Base-by-base conservation (phyloP, 2,888 invertebrate genomes). In the Aleiodes testaceus region DNA sequence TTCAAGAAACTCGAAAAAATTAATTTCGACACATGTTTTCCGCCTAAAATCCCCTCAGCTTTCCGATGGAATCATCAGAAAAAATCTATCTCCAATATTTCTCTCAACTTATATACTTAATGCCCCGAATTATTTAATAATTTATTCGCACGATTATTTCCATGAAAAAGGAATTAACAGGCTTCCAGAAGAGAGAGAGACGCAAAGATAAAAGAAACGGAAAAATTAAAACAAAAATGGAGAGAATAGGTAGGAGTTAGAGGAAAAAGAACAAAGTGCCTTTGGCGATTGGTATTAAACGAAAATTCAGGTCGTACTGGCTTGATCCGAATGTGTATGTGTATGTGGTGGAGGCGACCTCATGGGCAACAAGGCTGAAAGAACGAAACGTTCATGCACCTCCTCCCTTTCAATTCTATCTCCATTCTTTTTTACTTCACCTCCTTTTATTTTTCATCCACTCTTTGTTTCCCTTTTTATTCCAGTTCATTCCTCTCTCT, bases 241-340 rank as follows among this genome's bases (percentile, higher is more conserved):
- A 30, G 65, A 61, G 44, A 65, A 22, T 30, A 30, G n/a, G 18
- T 44, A 52, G 52, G 30, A 36, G 36, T 36, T 36, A 36, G 11
- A 2, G 11, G 36, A 36, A 36, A 36, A 36, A 36, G 36, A 36
- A 9, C 9, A 11, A 44, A 69, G 59, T 52, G 59, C 59, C 64
- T 47, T 30, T 30, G 50, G 47, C 66, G 52, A 69, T 69, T 69
- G 59, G 70, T 49, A 70, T 70, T 66, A 65, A 59, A 50, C 69
- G 63, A 59, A 70, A 70, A 70, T 55, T 66, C 66, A 66, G 66
- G 66, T 63, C 61, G 66, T 71, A 52, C 61, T 49, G 50, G 52
- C 59, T 67, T 63, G 42, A 20, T 64, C 52, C 22, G 11, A 47
- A 6, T 18, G 7, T 42, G 18, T 55, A 30, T 55, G 30, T 55